These are phyloP conservation scores for Chelonoidis abingdonii DNA, from an alignment of 2,113 vertebrate species.

Conservation along the genomic window DNA sequence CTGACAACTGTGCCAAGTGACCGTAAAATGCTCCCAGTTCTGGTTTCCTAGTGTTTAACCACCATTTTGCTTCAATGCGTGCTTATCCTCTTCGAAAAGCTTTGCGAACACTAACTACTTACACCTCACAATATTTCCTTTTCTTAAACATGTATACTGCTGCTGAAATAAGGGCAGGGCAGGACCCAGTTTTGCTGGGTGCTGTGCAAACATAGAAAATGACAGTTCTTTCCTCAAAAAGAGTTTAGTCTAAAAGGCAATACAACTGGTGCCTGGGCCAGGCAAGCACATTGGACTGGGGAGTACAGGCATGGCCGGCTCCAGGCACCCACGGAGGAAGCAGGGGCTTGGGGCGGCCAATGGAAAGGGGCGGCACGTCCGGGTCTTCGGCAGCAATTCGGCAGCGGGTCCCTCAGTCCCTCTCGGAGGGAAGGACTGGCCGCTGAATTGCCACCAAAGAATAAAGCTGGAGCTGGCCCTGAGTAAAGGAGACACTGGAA, in stretches of 20 bases:
- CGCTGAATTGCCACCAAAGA: too few species aligned
- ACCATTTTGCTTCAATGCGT: background rate
- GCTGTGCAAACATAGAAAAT: background rate
- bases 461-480: too few species aligned
- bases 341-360: too few species aligned
- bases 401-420: too few species aligned
- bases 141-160: background rate
- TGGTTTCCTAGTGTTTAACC: background rate
- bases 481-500: background rate
- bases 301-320: background rate
- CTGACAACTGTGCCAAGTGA: accelerated
- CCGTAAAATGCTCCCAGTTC: background rate
- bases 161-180: background rate
- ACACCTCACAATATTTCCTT: background rate
- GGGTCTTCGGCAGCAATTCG: too few species aligned
- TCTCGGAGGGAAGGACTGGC: too few species aligned
- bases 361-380: too few species aligned
- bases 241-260: background rate
- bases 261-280: background rate
- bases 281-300: background rate
- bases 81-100: background rate
- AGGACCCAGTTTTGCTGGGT: constrained; percentile 1
- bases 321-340: too few species aligned
- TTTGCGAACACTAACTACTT: background rate
- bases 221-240: background rate